These are phyloP conservation scores for Agonopterix alstromeriana DNA, from an alignment of 2,888 invertebrate species.

Conservation along the genomic window DNA sequence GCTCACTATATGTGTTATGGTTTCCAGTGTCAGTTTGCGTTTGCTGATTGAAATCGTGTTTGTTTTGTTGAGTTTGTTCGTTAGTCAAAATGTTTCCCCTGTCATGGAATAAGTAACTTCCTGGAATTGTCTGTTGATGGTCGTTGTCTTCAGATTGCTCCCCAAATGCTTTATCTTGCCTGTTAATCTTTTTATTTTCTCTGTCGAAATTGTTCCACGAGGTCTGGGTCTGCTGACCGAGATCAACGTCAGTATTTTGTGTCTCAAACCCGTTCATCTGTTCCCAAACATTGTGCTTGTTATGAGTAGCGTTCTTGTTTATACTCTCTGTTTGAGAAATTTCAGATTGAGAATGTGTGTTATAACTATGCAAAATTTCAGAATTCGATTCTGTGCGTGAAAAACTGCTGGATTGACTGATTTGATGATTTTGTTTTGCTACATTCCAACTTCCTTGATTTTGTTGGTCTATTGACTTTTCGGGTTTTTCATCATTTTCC, in stretches of 20 bases:
- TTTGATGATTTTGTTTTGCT: too few species aligned
- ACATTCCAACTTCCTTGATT: too few species aligned
- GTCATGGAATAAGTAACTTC: not conserved
- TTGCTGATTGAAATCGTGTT: not conserved
- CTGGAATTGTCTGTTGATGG: not conserved
- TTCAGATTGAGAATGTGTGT: not conserved
- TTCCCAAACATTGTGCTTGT: not conserved
- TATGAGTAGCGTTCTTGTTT: not conserved
- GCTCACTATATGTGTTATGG: not conserved
- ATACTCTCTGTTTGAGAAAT: not conserved
- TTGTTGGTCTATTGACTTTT: too few species aligned
- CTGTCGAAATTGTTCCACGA: slow-evolving; percentile 1
- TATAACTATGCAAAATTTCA: not conserved
- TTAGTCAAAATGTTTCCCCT: not conserved
- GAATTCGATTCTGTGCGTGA: not conserved
- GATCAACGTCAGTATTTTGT: not conserved
- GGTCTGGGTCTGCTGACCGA: slow-evolving; percentile 1
- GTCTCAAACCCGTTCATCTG: not conserved
- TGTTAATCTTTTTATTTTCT: not conserved
- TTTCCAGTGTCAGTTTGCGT: not conserved
- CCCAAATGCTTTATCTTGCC: slow-evolving; percentile 7
- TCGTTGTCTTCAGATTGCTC: slow-evolving; percentile 7
- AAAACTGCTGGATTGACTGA: too few species aligned
- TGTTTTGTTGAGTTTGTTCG: not conserved
- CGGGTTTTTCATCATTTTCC: not conserved